Evolutionary conservation across 2,888 invertebrate species (phyloP).

Genomic region (Drosophila pullipes): DNA sequence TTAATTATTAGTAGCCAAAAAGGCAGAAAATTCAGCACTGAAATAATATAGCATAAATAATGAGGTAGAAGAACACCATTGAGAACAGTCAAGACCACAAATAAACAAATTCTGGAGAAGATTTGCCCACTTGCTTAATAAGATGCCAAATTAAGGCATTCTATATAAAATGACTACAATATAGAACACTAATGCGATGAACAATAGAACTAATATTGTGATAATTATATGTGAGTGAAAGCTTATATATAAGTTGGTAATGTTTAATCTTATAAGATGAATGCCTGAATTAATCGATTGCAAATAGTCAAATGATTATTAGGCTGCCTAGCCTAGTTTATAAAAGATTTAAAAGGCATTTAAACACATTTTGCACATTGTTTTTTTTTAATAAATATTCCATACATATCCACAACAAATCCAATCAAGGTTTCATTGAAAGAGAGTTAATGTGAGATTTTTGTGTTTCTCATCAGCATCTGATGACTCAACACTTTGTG

Average conservation of each 20-base stretch:
- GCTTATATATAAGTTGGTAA: not conserved
- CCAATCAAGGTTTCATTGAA: too few species aligned
- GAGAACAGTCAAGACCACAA: not conserved
- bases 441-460: not conserved
- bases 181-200: not conserved
- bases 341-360: not conserved
- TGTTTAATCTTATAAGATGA: not conserved
- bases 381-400: not conserved
- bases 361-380: not conserved
- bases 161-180: not conserved
- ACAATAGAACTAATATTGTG: not conserved
- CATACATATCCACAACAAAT: not conserved
- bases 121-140: not conserved
- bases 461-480: not conserved
- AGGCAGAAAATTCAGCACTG: not conserved
- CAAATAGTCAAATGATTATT: not conserved
- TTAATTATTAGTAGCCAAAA: not conserved
- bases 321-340: fast-evolving
- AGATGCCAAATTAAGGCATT: not conserved
- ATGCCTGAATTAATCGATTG: not conserved
- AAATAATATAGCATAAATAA: not conserved
- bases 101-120: not conserved
- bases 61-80: not conserved
- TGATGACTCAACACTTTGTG: constrained; percentile 21
- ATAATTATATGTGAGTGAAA: not conserved